Percentiles rank a stretch among this genome's conserved stretches.
These are phyloP conservation scores for Neuroterus valhalla DNA, from an alignment of 1,140 invertebrate genomes.

Conservation along the genomic window DNA sequence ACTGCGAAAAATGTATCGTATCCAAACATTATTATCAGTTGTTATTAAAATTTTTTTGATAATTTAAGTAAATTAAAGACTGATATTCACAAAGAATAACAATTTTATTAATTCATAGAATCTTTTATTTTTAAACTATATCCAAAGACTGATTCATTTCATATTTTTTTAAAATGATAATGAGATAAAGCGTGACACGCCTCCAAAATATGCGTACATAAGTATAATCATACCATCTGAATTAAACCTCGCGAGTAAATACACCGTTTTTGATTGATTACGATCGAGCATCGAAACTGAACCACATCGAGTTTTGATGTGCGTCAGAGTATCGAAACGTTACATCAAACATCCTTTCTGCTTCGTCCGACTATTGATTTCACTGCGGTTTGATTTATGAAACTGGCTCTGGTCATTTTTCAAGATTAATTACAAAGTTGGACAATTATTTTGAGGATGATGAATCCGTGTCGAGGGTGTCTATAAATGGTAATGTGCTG, in stretches of 20 bases:
- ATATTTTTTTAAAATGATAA: too few species aligned
- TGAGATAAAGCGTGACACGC: too few species aligned
- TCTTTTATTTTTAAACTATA: too few species aligned
- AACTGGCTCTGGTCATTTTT: slow-evolving; percentile 6
- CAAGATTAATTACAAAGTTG: slow-evolving; percentile 9
- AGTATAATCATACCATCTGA: background rate
- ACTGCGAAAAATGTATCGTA: too few species aligned
- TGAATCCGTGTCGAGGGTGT: background rate
- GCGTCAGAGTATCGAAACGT: slow-evolving; percentile 14
- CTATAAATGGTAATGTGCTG: background rate
- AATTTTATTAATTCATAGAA: too few species aligned
- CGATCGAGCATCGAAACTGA: slow-evolving; percentile 32
- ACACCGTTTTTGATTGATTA: slow-evolving; percentile 50
- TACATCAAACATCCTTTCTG: background rate
- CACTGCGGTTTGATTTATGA: slow-evolving; percentile 31
- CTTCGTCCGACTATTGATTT: slow-evolving; percentile 5
- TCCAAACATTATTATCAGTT: too few species aligned
- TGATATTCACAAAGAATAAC: too few species aligned
- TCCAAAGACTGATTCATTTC: too few species aligned
- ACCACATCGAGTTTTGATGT: slow-evolving; percentile 20
- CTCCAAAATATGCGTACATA: too few species aligned
- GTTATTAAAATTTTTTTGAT: too few species aligned
- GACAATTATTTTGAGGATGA: background rate
- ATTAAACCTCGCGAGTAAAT: slow-evolving; percentile 48
- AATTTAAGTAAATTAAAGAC: too few species aligned